Evolutionary conservation across 1,140 invertebrate species (phyloP).

Genomic region (Pseudachorutes palmiensis): DNA sequence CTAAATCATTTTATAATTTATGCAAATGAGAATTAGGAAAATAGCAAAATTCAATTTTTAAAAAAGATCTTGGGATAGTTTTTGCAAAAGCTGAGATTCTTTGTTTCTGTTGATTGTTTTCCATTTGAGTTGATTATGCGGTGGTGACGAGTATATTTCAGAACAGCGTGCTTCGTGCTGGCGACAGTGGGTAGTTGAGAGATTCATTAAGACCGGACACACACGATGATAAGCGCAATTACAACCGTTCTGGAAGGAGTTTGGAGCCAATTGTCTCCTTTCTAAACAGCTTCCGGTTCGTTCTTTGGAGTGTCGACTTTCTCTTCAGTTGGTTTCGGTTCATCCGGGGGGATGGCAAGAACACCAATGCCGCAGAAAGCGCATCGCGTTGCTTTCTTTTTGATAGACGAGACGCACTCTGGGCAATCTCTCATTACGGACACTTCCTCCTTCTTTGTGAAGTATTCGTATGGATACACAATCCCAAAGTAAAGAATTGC

Average conservation of each 20-base stretch:
- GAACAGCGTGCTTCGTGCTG: too few species aligned
- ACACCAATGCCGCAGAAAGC: neutral
- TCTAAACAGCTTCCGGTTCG: neutral
- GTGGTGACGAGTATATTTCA: too few species aligned
- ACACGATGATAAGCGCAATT: too few species aligned
- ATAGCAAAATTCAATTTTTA: neutral
- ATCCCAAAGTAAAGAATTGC: conserved; percentile 4
- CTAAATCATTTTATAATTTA: neutral
- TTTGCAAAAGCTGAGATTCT: neutral
- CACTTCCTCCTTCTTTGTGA: neutral
- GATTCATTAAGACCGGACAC: too few species aligned
- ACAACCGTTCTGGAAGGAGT: too few species aligned
- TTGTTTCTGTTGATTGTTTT: too few species aligned
- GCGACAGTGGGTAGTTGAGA: too few species aligned
- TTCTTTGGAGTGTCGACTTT: neutral
- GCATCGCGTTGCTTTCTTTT: conserved; percentile 7
- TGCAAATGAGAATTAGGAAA: neutral
- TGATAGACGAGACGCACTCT: neutral
- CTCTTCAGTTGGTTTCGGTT: neutral
- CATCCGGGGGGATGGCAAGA: neutral
- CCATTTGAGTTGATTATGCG: too few species aligned
- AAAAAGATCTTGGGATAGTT: neutral
- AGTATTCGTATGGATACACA: neutral
- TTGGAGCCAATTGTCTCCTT: too few species aligned
- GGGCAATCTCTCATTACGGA: neutral